Base-by-base conservation (phyloP, 1,140 invertebrate genomes). In the Papilio polytes region DNA sequence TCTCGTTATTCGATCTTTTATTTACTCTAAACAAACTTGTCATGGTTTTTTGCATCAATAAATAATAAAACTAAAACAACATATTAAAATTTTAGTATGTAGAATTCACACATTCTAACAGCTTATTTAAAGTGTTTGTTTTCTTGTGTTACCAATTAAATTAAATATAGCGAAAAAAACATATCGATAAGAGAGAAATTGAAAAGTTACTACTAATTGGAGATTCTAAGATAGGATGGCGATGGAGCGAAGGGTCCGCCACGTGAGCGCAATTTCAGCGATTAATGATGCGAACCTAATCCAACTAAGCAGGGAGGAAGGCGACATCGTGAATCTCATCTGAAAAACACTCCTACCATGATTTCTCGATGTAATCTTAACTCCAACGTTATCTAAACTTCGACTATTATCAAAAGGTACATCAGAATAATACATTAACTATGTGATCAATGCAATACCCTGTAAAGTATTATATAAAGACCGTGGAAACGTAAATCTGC, bases 251-350 rank as follows among this genome's bases (percentile, higher is more conserved):
- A 78, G 85, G 83, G 84, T 83, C 85, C 82, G 84, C 83, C 87
- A 88, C 88, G 88, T 85, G 89, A 92, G 88, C 90, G 90, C 88
- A 93, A 93, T 93, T 92, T 91, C 80, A 86, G 85, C 88, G 87
- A 92, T 93, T 93, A 94, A 94, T 94, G 91, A 91, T 86, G 89
- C 90, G 92, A 88, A 86, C 84, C 83, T 94, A 93, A 93, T 93
- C 91, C 87, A 91, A 92, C 92, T 92, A 92, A 90, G 88, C 88
- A 91, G 85, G 85, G 86, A 90, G 88, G 87, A 86, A 87, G 85
- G 81, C 81, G 82, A 86, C 82, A 83, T 86, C 85, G 81, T 83
- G 88, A 85, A 89, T 86, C 85, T 88, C 83, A 86, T 88, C 85
- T 83, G 59, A 85, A 84, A 87, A 88, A 87, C 86, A 85, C 89